Percentiles rank a stretch among this genome's conserved stretches.
Evolutionary conservation across 2,797 vertebrate genomes (phyloP).

Genomic region (Smutsia temminckii): DNA sequence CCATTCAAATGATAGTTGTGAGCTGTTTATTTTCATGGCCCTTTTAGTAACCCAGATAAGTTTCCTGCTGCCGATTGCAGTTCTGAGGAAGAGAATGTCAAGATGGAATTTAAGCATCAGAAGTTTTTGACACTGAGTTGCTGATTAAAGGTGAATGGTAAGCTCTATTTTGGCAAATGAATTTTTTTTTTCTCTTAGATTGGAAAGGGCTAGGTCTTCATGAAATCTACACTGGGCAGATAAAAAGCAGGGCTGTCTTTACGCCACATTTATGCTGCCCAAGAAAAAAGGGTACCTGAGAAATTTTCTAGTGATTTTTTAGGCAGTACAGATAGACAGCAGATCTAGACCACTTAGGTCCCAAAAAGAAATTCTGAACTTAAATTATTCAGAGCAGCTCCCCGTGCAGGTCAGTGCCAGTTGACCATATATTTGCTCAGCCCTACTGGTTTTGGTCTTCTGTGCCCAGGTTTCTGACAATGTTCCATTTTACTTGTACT

Average conservation of each 20-base stretch:
- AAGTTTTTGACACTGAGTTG: neutral
- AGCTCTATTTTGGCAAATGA: neutral
- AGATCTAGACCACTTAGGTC: neutral
- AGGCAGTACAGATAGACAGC: neutral
- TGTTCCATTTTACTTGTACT: constrained; percentile 38
- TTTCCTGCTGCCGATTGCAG: neutral
- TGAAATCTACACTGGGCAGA: neutral
- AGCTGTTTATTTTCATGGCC: neutral
- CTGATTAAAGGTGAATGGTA: neutral
- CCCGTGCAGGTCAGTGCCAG: neutral
- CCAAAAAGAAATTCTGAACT: constrained; percentile 25
- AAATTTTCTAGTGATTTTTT: neutral
- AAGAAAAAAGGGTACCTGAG: neutral
- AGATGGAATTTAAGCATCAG: neutral
- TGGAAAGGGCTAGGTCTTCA: neutral
- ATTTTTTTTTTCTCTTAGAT: neutral
- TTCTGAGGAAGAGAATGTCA: neutral
- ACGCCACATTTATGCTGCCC: neutral
- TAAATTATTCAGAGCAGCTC: constrained; percentile 55
- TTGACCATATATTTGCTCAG: constrained; percentile 52
- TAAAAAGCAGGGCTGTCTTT: neutral
- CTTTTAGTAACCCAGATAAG: neutral
- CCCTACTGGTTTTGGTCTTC: constrained; percentile 49
- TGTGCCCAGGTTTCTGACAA: constrained; percentile 2
- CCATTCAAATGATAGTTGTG: neutral